Conservation (phyloP, 2,888 invertebrate genomes). For the Drosophila tanythrix region DNA sequence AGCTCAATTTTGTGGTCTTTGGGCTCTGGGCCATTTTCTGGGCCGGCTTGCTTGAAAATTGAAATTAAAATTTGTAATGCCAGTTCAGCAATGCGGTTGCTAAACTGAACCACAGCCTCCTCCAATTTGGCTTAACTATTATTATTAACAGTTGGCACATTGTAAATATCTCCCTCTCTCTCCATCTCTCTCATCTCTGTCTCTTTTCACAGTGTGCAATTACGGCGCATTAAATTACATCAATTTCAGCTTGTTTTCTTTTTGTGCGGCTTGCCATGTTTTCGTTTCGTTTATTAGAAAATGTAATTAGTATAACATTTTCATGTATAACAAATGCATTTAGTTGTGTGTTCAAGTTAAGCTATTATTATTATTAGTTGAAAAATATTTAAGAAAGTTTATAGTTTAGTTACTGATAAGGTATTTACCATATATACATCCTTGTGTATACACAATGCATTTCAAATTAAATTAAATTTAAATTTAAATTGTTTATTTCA, state of each 20-base stretch:
- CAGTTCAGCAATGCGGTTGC: conserved; percentile 25
- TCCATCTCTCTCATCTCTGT: conserved; percentile 1
- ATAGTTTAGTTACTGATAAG: background rate
- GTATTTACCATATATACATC: background rate
- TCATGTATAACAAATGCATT: conserved; percentile 1
- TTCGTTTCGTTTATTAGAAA: conserved; percentile 19
- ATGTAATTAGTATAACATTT: background rate
- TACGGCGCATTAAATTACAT: conserved; percentile 42
- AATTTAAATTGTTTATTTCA: background rate
- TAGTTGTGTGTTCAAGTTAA: background rate
- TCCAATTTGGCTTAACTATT: conserved; percentile 61
- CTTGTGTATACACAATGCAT: background rate
- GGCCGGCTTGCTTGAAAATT: conserved; percentile 47
- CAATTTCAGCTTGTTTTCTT: conserved; percentile 22
- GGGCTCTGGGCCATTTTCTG: conserved; percentile 10
- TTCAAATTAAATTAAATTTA: too few species aligned
- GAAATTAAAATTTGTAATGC: conserved; percentile 61
- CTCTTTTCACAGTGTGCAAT: conserved; percentile 1
- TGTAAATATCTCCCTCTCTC: conserved; percentile 21
- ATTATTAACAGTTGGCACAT: conserved; percentile 45
- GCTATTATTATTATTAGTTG: background rate
- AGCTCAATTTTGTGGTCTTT: conserved; percentile 41
- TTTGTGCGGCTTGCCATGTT: conserved; percentile 13
- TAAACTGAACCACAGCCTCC: conserved; percentile 17
- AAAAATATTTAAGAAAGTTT: background rate